These are phyloP conservation scores for Blastobasis adustella DNA, from an alignment of 2,888 invertebrate species.

Conservation along the genomic window DNA sequence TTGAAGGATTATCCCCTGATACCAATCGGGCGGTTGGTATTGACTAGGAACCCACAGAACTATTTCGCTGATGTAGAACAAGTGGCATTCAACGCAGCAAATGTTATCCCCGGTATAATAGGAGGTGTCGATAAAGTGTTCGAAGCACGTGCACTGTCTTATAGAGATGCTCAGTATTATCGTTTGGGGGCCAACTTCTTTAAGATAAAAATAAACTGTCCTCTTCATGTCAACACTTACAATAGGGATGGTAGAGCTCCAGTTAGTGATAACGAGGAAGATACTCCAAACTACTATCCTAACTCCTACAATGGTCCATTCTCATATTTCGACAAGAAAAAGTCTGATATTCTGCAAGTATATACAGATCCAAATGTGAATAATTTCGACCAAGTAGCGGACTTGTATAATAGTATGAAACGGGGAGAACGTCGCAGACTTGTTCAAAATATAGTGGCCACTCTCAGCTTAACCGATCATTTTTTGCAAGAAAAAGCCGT, in stretches of 20 bases:
- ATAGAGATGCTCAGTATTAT: slow-evolving; percentile 88
- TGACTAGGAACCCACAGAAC: slow-evolving; percentile 90
- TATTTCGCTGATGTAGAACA: slow-evolving; percentile 96
- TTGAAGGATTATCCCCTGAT: slow-evolving; percentile 84
- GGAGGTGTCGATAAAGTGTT: slow-evolving; percentile 93
- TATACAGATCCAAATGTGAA: slow-evolving; percentile 60
- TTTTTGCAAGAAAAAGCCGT: slow-evolving; percentile 88
- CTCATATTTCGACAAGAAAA: slow-evolving; percentile 53
- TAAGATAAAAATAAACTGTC: slow-evolving; percentile 95
- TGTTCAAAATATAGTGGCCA: slow-evolving; percentile 85
- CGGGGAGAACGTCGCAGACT: slow-evolving; percentile 83
- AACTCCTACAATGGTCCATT: slow-evolving; percentile 90
- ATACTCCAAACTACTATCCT: slow-evolving; percentile 92
- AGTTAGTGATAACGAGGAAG: slow-evolving; percentile 81
- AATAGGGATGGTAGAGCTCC: slow-evolving; percentile 70
- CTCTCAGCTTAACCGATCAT: slow-evolving; percentile 81
- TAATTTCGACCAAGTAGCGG: slow-evolving; percentile 87
- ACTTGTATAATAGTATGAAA: slow-evolving; percentile 85
- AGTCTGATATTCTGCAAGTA: slow-evolving; percentile 41
- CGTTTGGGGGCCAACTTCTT: slow-evolving; percentile 92
- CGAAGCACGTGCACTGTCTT: slow-evolving; percentile 86
- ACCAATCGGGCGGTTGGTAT: slow-evolving; percentile 85
- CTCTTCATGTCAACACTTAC: slow-evolving; percentile 37
- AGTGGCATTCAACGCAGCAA: slow-evolving; percentile 88
- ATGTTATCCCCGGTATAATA: slow-evolving; percentile 92